A percentile compares a stretch with the other conserved stretches of the same genome.
Evolutionary conservation across 2,888 invertebrate genomes (phyloP).

Genomic region (Leucania comma): DNA sequence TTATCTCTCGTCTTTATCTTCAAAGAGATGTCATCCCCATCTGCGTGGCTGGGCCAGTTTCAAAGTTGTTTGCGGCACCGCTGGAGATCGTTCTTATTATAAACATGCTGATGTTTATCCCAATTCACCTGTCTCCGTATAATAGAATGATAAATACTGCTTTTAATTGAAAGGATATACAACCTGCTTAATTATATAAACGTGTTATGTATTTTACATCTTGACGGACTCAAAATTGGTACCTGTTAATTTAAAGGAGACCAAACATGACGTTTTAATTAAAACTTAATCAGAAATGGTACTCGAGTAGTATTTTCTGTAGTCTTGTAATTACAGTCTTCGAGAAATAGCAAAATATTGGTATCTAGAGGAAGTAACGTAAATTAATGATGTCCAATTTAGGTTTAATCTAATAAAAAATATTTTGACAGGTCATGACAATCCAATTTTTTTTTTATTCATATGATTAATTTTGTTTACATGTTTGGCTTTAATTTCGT

Average conservation of each 20-base stretch:
- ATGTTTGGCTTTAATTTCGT: conserved; percentile 49
- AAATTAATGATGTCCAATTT: conserved; percentile 33
- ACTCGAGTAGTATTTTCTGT: conserved; percentile 14
- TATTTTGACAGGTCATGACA: too few relatives aligned
- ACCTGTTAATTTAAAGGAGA: conserved; percentile 8
- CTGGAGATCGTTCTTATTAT: conserved; percentile 82
- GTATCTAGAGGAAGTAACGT: conserved; percentile 2
- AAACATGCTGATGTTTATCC: conserved; percentile 83
- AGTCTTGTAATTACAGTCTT: conserved; percentile 12
- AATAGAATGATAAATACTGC: conserved; percentile 75
- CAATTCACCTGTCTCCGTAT: conserved; percentile 76
- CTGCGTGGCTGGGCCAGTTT: conserved; percentile 84
- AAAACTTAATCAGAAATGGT: conserved; percentile 29
- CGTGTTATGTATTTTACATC: conserved; percentile 14
- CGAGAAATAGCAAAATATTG: neutral
- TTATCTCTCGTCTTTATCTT: conserved; percentile 90
- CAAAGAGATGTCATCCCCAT: conserved; percentile 90
- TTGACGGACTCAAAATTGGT: conserved; percentile 17
- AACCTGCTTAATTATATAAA: conserved; percentile 25
- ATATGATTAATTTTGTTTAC: conserved; percentile 42
- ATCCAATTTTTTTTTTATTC: conserved; percentile 37
- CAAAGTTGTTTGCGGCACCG: conserved; percentile 86
- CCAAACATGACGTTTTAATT: conserved; percentile 43
- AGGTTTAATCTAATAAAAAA: conserved; percentile 46
- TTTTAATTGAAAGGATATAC: conserved; percentile 70